A percentile compares a stretch with the other conserved stretches of the same genome.
phyloP scores from a whole-genome alignment of 2,113 vertebrate species.

The Pseudorectes ferrugineus region DNA sequence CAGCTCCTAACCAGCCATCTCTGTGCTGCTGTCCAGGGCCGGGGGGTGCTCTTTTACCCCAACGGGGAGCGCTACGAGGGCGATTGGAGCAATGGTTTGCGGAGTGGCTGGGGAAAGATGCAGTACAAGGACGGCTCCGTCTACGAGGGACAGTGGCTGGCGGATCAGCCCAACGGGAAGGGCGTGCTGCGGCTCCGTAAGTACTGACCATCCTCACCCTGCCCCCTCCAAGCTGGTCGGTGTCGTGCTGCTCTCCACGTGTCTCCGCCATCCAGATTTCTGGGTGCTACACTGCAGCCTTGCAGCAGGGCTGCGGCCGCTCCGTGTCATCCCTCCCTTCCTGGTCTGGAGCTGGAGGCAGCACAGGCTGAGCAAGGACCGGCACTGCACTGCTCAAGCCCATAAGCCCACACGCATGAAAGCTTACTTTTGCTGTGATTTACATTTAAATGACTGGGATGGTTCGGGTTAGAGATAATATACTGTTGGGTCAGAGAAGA shows the following conservation, averaged over 20 bases:
- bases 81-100: conserved; percentile 76
- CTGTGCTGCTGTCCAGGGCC: conserved; percentile 71
- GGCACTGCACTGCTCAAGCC: background rate
- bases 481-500: conserved; percentile 24
- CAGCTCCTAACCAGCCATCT: background rate
- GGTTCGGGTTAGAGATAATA: conserved; percentile 40
- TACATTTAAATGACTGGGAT: conserved; percentile 31
- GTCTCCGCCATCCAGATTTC: background rate
- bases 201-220: background rate
- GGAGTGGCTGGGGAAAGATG: conserved; percentile 87
- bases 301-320: background rate
- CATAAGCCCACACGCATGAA: background rate
- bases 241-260: background rate
- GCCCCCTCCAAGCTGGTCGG: background rate
- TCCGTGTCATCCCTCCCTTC: background rate
- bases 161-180: conserved; percentile 72
- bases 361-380: background rate
- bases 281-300: background rate
- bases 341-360: background rate
- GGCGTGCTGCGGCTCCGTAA: conserved; percentile 80
- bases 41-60: conserved; percentile 75
- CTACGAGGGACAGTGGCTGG: conserved; percentile 88
- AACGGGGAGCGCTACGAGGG: conserved; percentile 80
- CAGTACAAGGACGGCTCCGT: conserved; percentile 75
- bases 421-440: conserved; percentile 25